These are phyloP conservation scores for Myotis planiceps DNA, from an alignment of 2,797 vertebrate genomes.

Conservation along the genomic window DNA sequence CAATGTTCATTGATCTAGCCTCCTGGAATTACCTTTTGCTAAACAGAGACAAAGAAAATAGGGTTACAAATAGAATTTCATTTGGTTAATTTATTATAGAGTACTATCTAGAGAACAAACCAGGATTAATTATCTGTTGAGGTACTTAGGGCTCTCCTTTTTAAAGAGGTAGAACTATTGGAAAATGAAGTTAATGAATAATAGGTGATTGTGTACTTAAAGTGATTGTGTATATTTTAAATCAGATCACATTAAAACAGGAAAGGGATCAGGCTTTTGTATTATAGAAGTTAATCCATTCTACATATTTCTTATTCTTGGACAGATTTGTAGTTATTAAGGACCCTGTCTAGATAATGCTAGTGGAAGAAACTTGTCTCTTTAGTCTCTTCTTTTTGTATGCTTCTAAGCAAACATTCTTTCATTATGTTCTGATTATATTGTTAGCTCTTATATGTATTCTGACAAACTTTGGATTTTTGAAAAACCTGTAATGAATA, in stretches of 20 bases:
- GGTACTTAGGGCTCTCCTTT: background rate
- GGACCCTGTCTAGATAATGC: background rate
- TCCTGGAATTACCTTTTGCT: slow-evolving; percentile 39
- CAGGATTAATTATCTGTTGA: background rate
- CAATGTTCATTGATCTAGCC: background rate
- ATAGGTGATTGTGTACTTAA: background rate
- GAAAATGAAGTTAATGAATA: slow-evolving; percentile 26
- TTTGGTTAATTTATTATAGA: slow-evolving; percentile 25
- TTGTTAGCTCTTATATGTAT: background rate
- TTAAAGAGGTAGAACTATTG: background rate
- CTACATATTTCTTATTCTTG: background rate
- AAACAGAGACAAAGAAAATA: slow-evolving; percentile 44
- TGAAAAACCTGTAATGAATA: slow-evolving; percentile 10
- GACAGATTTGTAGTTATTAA: background rate
- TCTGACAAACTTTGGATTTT: background rate
- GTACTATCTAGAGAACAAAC: background rate
- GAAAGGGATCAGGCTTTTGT: background rate
- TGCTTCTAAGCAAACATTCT: slow-evolving; percentile 19
- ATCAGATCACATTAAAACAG: background rate
- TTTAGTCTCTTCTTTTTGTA: background rate
- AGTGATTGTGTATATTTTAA: slow-evolving; percentile 42
- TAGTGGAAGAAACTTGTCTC: background rate
- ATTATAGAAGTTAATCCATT: background rate
- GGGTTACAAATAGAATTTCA: slow-evolving; percentile 4
- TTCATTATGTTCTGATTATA: background rate